phyloP scores from a whole-genome alignment of 1,140 invertebrate species.

The Drosophila pseudoananassae region DNA sequence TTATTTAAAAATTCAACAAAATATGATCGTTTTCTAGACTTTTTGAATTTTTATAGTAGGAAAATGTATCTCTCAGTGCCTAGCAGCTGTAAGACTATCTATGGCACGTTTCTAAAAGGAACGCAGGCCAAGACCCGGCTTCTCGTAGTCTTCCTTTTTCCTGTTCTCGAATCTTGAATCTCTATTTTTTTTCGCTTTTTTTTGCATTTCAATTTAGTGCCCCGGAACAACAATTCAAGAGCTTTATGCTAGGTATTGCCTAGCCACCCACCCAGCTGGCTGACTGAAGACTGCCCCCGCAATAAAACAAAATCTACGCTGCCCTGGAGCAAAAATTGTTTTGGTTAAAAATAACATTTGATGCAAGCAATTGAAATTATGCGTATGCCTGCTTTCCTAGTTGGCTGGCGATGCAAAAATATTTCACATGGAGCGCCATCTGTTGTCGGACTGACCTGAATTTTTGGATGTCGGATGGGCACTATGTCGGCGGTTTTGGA shows the following conservation, averaged over 20 bases:
- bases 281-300: not conserved
- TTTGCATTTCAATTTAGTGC: conserved; percentile 46
- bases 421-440: conserved; percentile 52
- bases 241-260: conserved; percentile 14
- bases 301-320: conserved; percentile 19
- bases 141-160: conserved; percentile 17
- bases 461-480: conserved; percentile 10
- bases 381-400: conserved; percentile 41
- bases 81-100: conserved; percentile 60
- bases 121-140: conserved; percentile 31
- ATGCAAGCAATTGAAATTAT: conserved; percentile 66
- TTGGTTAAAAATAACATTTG: conserved; percentile 65
- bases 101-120: conserved; percentile 18
- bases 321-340: conserved; percentile 48
- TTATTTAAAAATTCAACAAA: not conserved
- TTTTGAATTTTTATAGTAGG: too few species aligned
- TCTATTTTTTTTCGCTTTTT: conserved; percentile 4
- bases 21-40: not conserved
- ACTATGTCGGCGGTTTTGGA: not conserved
- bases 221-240: conserved; percentile 36
- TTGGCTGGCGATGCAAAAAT: conserved; percentile 26
- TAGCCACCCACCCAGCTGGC: conserved; percentile 17
- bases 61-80: not conserved
- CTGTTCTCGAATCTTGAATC: conserved; percentile 10
- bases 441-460: conserved; percentile 55